phyloP scores from a whole-genome alignment of 2,888 invertebrate genomes.

The Epinotia nisella region DNA sequence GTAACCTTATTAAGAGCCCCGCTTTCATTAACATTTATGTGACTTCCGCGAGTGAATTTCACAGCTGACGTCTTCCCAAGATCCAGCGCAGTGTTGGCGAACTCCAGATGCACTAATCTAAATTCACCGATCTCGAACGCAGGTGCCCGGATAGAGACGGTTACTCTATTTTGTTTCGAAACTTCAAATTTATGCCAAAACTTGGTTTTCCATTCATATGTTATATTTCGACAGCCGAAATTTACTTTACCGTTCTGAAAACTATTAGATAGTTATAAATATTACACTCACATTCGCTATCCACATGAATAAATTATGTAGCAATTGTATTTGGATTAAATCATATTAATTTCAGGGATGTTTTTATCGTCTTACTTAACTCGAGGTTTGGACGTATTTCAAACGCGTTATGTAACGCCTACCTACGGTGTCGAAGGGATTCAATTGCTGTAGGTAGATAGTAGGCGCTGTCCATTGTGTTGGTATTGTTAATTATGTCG shows the following conservation, averaged over 20 bases:
- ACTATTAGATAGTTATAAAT: background rate
- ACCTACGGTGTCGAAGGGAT: no score
- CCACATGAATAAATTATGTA: background rate
- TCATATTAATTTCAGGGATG: no score
- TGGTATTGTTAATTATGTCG: no score
- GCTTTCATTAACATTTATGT: constrained; percentile 83
- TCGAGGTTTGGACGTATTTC: no score
- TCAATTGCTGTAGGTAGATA: no score
- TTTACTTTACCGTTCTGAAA: constrained; percentile 1
- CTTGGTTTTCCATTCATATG: constrained; percentile 48
- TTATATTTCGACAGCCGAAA: constrained; percentile 11
- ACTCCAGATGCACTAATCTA: constrained; percentile 65
- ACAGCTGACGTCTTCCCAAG: constrained; percentile 52
- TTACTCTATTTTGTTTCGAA: constrained; percentile 58
- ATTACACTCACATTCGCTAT: background rate
- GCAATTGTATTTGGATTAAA: background rate
- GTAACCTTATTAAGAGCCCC: constrained; percentile 81
- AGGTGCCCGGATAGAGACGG: constrained; percentile 70
- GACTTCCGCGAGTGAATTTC: constrained; percentile 75
- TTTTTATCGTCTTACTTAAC: no score
- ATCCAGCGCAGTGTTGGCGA: constrained; percentile 44
- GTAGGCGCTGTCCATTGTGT: no score
- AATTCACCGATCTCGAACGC: constrained; percentile 69
- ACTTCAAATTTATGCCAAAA: constrained; percentile 70
- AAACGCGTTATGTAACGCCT: no score